Evolutionary conservation across 2,113 vertebrate genomes (phyloP), one percentile per base, ranked within the genome.

Genomic region (Grammomys surdaster): DNA sequence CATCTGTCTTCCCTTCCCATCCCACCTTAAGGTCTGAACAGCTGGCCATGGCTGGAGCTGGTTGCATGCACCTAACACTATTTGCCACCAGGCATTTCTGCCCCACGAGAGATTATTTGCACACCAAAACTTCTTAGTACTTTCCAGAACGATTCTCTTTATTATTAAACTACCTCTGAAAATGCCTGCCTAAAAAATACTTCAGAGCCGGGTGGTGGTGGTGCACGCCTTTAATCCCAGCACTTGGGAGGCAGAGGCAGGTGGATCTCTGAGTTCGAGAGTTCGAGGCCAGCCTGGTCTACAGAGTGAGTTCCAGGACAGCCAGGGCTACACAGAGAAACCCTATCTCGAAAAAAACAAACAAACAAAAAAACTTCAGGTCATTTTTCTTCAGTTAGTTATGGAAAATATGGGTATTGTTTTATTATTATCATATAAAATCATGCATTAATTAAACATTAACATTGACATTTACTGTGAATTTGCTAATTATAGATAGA

Each of bases 151-250:
- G 4, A 40, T 92, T 93, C 65, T 63, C n/a, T 81, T 91, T 16
- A 69, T 86, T 31, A 90, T 3, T 54, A 90, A 93, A 54, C 58
- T 70, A 92, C n/a, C 48, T 93, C 67, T 90, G 36, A 76, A 95
- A 97, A 92, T 33, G 26, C 0, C 46, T 80, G 93, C 43, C 73
- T 56, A 70, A 46, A 70, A 94, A 94, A 95, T 40, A 95, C 40
- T 73, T 48, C 40, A 40, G 40, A 40, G 40, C 40, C 40, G 40
- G 40, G 40, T 40, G 40, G 40, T 40, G 40, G 40, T 40, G 40
- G 40, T 40, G 40, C 40, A 40, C 40, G 40, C 40, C 40, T 40
- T 40, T 40, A 40, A 40, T 40, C 40, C 40, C 40, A 40, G 40
- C 40, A 40, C 40, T 40, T 40, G 40, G 40, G 40, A 40, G 40